Base-by-base conservation (phyloP, 2,797 vertebrate genomes). In the Halcyon leucocephala region DNA sequence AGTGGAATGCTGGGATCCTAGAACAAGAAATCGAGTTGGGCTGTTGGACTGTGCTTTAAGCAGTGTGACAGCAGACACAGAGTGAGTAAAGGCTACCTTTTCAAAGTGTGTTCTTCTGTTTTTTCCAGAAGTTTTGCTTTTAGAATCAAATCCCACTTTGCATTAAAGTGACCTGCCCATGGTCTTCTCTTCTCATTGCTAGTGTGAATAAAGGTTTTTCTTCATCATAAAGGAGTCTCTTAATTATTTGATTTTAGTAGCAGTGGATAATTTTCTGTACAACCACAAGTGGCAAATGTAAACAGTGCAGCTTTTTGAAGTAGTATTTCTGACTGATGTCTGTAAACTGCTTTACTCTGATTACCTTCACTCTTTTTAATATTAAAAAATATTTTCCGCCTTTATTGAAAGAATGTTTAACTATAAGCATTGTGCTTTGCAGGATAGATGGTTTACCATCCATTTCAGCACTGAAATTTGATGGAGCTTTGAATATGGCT, bases 1-100 rank as follows among this genome's bases (percentile, higher is more conserved):
- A 81, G 99, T 99, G 18, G 99, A 99, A 86, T 99, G 99, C 98
- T 99, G 99, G 99, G 99, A 99, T 95, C 99, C 99, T 28, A 98
- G 99, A 64, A 98, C 98, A 12, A 98, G 99, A 84, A 98, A 72
- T 73, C 98, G 99, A 60, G 99, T 99, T 51, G 99, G 99, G 26
- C 31, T 98, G 24, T 95, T 99, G 96, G 99, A 99, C 97, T 99
- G 99, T 5, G 99, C 99, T 3, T 97, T 99, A 77, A 99, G 98
- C 96, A 99, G 99, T 35, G 97, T 99, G 64, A 98, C 99, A 3
- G 98, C 98, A n/a, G 98, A 98, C 79, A 98, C 98, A 41, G 99
- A 99, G 99, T 99, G 97, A 97, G 99, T 98, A 80, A 67, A 79
- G 25, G 19, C n/a, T 71, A 0, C 31, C 10, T 91, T 82, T 84